Conservation (phyloP, 2,888 invertebrate species). For the Perithous albicinctus region DNA sequence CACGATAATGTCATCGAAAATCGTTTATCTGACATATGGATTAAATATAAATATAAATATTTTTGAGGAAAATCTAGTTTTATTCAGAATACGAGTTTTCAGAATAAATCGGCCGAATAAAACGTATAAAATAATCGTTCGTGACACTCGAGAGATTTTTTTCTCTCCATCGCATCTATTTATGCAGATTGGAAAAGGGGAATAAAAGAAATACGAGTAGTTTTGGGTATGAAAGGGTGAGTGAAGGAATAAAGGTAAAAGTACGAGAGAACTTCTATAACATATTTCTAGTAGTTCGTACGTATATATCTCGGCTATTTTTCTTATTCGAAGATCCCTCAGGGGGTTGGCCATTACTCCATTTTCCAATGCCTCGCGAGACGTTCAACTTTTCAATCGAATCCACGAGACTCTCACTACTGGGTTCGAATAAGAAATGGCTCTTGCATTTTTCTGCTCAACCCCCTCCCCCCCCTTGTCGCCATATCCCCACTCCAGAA, state of each 20-base stretch:
- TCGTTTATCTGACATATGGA: no score
- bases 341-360: slow-evolving; percentile 46
- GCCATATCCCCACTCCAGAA: no score
- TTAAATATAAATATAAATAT: no score
- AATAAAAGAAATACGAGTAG: background rate
- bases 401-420: slow-evolving; percentile 58
- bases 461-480: no score
- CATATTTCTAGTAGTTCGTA: slow-evolving; percentile 40
- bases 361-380: slow-evolving; percentile 47
- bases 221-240: background rate
- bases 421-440: slow-evolving; percentile 51
- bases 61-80: no score
- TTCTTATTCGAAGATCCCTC: slow-evolving; percentile 49
- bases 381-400: slow-evolving; percentile 74
- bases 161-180: background rate
- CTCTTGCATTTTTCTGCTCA: slow-evolving; percentile 19
- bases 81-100: no score
- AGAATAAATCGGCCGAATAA: no score
- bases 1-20: no score
- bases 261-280: slow-evolving; percentile 37
- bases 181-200: background rate
- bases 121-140: background rate
- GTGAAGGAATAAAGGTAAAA: background rate
- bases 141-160: background rate
- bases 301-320: slow-evolving; percentile 39